Base-by-base conservation (phyloP, 2,888 invertebrate species). In the Netelia fuscicornis region DNA sequence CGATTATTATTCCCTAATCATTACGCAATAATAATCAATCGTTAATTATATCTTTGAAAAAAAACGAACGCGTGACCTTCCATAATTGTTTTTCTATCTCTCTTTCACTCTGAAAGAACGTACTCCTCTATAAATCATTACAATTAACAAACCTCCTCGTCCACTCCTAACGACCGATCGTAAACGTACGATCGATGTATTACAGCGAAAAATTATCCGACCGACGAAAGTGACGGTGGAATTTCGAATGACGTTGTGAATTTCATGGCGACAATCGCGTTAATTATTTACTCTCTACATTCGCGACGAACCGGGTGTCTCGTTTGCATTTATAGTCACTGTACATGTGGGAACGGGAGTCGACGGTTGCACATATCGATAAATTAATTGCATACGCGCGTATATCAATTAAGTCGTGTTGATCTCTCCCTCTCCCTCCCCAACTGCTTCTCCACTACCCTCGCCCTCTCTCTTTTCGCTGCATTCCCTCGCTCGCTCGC, bases 351-450 rank as follows among this genome's bases (percentile, higher is more conserved):
- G 68, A 81, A 83, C 84, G 72, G 83, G 88, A 89, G 88, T 89
- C 88, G 86, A 17, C 64, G 87, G 87, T 87, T 85, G 87, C 81
- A 84, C 75, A 85, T 86, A 88, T 88, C 89, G 86, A 90, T 90
- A 90, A 90, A 90, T 90, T 90, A 90, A 90, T 90, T 86, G 86
- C 58, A 79, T 75, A 68, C 77, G 83, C 86, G 71, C 86, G 54
- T 77, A 88, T 89, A 90, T 90, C 88, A 89, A 89, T 90, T 90
- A 90, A 87, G 86, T 87, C 70, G 62, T 52, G 70, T 60, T 13
- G 70, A 70, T 70, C 64, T 58, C 54, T 20, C 54, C 65, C 56
- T 72, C n/a, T 54, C 62, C 17, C 25, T 56, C 48, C 17, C 58
- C 79, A 54, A 68, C 67, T 58, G 6, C 6, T 68, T 65, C 42